Conservation (phyloP, 2,888 invertebrate species). For the Pterobdella sp. region DNA sequence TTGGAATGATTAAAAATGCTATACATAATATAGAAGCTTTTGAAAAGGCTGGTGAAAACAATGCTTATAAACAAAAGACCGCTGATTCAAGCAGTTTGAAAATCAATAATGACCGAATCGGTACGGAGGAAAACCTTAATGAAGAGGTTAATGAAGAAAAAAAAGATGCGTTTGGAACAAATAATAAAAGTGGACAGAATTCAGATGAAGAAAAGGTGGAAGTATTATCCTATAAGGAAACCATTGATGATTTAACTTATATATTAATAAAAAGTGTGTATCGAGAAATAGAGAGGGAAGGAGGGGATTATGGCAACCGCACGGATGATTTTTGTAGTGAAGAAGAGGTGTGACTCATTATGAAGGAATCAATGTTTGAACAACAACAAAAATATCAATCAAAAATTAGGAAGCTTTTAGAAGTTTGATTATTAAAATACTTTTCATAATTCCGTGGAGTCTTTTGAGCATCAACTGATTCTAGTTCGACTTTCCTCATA, state of each 20-base stretch:
- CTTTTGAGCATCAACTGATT: too few relatives aligned
- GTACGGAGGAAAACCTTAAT: too few relatives aligned
- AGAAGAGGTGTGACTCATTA: conserved; percentile 12
- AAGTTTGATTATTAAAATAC: too few relatives aligned
- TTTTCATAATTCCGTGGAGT: too few relatives aligned
- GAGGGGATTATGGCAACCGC: neutral
- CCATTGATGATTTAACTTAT: neutral
- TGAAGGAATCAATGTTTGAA: too few relatives aligned
- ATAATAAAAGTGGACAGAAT: neutral
- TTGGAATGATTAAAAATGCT: neutral
- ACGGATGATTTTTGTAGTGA: neutral
- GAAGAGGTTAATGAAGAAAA: neutral
- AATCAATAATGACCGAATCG: too few relatives aligned
- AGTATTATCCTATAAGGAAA: too few relatives aligned
- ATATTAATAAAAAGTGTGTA: neutral
- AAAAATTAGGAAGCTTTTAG: too few relatives aligned
- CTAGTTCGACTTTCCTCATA: too few relatives aligned
- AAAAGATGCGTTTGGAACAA: neutral
- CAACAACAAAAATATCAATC: too few relatives aligned
- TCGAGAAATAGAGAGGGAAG: neutral
- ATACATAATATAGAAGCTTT: neutral
- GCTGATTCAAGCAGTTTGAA: neutral
- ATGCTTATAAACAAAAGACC: too few relatives aligned
- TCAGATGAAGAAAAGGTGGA: neutral
- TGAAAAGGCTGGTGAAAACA: neutral